Evolutionary conservation across 2,888 invertebrate species (phyloP).

Genomic region (Liodrosophila aerea): DNA sequence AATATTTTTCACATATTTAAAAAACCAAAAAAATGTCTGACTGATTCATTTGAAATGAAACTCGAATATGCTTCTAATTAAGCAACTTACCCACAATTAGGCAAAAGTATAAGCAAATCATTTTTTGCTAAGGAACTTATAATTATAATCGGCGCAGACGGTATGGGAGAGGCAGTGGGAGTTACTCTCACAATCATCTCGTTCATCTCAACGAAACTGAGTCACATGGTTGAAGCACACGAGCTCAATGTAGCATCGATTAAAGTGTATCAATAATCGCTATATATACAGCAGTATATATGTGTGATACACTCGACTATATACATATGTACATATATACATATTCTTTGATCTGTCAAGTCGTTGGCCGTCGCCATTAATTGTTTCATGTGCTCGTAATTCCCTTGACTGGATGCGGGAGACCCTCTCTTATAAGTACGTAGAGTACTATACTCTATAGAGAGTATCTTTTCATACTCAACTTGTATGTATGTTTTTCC

Average conservation of each 20-base stretch:
- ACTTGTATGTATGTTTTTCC: too few relatives aligned
- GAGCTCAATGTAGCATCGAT: slow-evolving; percentile 53
- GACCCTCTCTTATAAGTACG: background rate
- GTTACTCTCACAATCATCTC: background rate
- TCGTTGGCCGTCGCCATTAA: slow-evolving; percentile 49
- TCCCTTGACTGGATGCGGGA: slow-evolving; percentile 27
- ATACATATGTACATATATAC: slow-evolving; percentile 13
- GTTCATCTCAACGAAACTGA: slow-evolving; percentile 24
- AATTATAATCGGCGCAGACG: background rate
- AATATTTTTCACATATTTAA: slow-evolving; percentile 21
- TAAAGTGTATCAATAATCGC: slow-evolving; percentile 39
- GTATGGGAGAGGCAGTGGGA: background rate
- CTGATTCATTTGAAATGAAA: too few relatives aligned
- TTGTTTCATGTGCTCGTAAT: slow-evolving; percentile 38
- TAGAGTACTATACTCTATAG: too few relatives aligned
- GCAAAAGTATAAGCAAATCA: background rate
- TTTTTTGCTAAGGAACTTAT: background rate
- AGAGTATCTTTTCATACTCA: too few relatives aligned
- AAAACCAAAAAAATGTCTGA: slow-evolving; percentile 12
- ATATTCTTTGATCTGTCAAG: slow-evolving; percentile 51
- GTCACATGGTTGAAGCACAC: slow-evolving; percentile 61
- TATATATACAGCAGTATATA: slow-evolving; percentile 10
- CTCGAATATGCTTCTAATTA: too few relatives aligned
- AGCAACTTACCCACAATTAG: background rate
- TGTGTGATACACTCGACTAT: background rate